Conservation (phyloP, 1,140 invertebrate genomes). For the Leptopilina boulardi region DNA sequence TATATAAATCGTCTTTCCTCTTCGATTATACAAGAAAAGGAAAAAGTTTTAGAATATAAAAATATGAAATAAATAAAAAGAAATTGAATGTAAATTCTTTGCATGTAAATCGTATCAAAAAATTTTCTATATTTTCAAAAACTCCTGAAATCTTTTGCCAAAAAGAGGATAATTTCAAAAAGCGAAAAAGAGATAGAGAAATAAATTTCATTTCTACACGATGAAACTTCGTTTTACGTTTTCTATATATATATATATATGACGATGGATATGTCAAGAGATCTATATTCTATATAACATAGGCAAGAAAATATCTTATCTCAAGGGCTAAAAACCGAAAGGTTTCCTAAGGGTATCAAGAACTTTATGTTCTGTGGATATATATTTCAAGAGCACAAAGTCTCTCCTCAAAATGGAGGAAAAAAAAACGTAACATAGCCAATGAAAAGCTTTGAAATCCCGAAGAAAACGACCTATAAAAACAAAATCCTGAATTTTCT, state of each 20-base stretch:
- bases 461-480: not conserved
- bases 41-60: too few relatives aligned
- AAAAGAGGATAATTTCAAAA: too few relatives aligned
- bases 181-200: not conserved
- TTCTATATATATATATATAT: not conserved
- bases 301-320: constrained; percentile 44
- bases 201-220: not conserved
- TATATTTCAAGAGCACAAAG: constrained; percentile 13
- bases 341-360: constrained; percentile 20
- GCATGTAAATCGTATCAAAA: too few relatives aligned
- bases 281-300: constrained; percentile 25
- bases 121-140: too few relatives aligned
- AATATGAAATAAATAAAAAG: too few relatives aligned
- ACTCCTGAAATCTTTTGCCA: too few relatives aligned
- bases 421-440: not conserved
- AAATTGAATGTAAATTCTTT: too few relatives aligned
- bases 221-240: not conserved
- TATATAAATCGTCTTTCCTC: too few relatives aligned
- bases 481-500: not conserved
- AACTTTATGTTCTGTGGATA: constrained; percentile 24
- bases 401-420: not conserved
- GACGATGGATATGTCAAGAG: not conserved
- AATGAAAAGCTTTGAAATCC: not conserved
- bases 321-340: not conserved
- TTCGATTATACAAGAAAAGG: too few relatives aligned